Percentiles rank a stretch among this genome's conserved stretches.
phyloP scores from a whole-genome alignment of 2,797 vertebrate genomes.

The Xenentodon cancila region DNA sequence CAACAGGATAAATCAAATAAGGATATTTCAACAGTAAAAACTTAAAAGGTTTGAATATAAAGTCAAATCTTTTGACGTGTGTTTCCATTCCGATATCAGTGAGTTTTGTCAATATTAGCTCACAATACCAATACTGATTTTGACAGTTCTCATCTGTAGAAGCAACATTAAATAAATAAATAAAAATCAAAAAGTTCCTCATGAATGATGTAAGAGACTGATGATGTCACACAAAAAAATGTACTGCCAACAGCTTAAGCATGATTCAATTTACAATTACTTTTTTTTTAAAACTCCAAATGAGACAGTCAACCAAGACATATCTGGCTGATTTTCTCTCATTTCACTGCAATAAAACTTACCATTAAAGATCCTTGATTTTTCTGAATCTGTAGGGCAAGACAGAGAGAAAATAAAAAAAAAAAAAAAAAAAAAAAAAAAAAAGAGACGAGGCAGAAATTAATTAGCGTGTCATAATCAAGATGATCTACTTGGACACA shows the following conservation, averaged over 20 bases:
- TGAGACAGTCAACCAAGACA: constrained; percentile 89
- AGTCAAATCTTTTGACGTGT: too few species aligned
- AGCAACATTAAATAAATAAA: too few species aligned
- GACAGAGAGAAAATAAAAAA: too few species aligned
- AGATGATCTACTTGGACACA: constrained; percentile 99
- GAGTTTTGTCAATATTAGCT: too few species aligned
- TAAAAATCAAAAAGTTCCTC: too few species aligned
- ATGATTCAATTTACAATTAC: constrained; percentile 75
- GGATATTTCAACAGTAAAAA: too few species aligned
- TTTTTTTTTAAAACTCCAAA: constrained; percentile 76
- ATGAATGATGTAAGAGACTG: too few species aligned
- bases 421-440: constrained; percentile 34
- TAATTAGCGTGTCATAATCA: constrained; percentile 99
- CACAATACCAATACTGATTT: too few species aligned
- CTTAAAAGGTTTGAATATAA: too few species aligned
- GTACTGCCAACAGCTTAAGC: constrained; percentile 95
- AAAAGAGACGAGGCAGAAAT: constrained; percentile 87
- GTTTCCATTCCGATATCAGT: too few species aligned
- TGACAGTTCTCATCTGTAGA: too few species aligned
- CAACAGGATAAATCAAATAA: too few species aligned
- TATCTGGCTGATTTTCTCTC: constrained; percentile 64
- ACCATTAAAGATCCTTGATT: constrained; percentile 99
- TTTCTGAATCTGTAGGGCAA: constrained; percentile 96
- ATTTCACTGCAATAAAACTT: constrained; percentile 90
- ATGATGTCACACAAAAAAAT: constrained; percentile 65